Evolutionary conservation across 2,113 vertebrate genomes (phyloP).

Genomic region (Nanorana parkeri): DNA sequence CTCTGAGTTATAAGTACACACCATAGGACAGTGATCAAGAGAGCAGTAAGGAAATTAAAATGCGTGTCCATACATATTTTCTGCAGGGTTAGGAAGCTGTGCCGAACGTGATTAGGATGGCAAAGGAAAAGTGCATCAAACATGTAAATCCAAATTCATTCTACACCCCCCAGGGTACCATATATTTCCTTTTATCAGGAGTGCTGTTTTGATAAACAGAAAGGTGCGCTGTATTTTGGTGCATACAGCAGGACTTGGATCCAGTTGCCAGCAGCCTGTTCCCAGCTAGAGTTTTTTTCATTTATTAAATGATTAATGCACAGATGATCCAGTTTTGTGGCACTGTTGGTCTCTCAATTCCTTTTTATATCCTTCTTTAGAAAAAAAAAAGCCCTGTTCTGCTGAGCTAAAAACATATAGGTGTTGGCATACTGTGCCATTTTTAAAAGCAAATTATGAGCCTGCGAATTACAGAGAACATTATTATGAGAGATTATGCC

Average conservation of each 20-base stretch:
- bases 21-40: constrained; percentile 32
- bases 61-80: constrained; percentile 36
- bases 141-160: constrained; percentile 25
- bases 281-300: constrained; percentile 27
- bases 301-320: constrained; percentile 46
- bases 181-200: background rate
- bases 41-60: constrained; percentile 37
- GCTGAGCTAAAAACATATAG: background rate
- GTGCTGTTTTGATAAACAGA: constrained; percentile 22
- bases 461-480: background rate
- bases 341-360: background rate
- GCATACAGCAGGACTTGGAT: background rate
- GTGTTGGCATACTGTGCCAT: background rate
- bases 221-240: constrained; percentile 31
- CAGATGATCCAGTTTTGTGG: constrained; percentile 28
- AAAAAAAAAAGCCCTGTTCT: constrained; percentile 1
- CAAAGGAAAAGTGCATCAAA: constrained; percentile 8
- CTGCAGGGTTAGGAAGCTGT: constrained; percentile 27
- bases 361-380: background rate
- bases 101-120: constrained; percentile 34
- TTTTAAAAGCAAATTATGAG: background rate
- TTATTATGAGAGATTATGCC: background rate
- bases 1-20: constrained; percentile 13
- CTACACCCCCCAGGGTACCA: background rate
- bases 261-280: constrained; percentile 5